phyloP scores from a whole-genome alignment of 2,797 vertebrate species.

The Emydoidea blandingii region DNA sequence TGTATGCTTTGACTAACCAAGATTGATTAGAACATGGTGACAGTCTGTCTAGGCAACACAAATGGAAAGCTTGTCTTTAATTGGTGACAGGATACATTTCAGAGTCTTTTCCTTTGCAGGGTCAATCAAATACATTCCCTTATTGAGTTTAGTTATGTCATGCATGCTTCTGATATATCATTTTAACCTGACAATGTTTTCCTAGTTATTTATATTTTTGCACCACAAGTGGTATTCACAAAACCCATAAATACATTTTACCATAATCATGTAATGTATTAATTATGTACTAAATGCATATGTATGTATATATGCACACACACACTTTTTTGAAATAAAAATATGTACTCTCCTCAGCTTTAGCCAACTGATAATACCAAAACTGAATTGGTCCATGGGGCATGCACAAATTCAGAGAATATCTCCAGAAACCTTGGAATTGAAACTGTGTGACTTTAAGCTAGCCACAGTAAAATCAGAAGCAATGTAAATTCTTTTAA shows the following conservation, averaged over 20 bases:
- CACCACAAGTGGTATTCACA: background rate
- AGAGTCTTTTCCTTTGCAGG: constrained; percentile 62
- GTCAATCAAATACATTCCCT: constrained; percentile 65
- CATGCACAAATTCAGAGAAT: background rate
- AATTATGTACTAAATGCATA: background rate
- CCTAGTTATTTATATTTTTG: background rate
- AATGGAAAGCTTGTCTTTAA: constrained; percentile 72
- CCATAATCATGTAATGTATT: background rate
- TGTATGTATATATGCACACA: background rate
- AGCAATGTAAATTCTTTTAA: background rate
- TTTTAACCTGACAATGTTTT: constrained; percentile 15
- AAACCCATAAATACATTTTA: background rate
- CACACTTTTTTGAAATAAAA: background rate
- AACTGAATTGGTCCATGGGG: background rate
- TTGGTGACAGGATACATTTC: constrained; percentile 74
- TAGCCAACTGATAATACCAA: background rate
- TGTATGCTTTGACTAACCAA: constrained; percentile 79
- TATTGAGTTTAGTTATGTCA: constrained; percentile 17
- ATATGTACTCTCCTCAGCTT: background rate
- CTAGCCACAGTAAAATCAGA: background rate
- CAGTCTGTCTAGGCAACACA: constrained; percentile 73
- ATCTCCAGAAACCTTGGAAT: background rate
- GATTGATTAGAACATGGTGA: constrained; percentile 79
- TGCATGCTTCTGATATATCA: background rate
- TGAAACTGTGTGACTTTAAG: background rate